Percentiles rank a stretch among this genome's conserved stretches.
phyloP scores from a whole-genome alignment of 2,113 vertebrate species.

The rat (Rattus norvegicus) region GRCr8 NC_086037.1:31220001-31220500 shows the following conservation, averaged over 20 bases:
- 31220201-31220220: not conserved
- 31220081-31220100: fast-evolving
- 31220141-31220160: not conserved
- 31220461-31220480: not conserved
- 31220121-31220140: not conserved
- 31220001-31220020: not conserved
- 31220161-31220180: not conserved
- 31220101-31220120: not conserved
- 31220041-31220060: fast-evolving
- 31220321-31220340: not conserved
- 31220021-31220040: too few relatives aligned
- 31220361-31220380: not conserved
- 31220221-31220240: not conserved
- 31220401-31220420: not conserved
- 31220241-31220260: not conserved
- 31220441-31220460: fast-evolving
- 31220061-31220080: not conserved
- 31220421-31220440: not conserved
- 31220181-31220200: not conserved
- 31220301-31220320: not conserved
- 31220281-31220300: not conserved
- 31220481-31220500: constrained; percentile 62
- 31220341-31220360: not conserved
- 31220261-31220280: fast-evolving
- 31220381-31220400: not conserved